phyloP scores from a whole-genome alignment of 2,113 vertebrate species.

The Gallinago jamesoni region DNA sequence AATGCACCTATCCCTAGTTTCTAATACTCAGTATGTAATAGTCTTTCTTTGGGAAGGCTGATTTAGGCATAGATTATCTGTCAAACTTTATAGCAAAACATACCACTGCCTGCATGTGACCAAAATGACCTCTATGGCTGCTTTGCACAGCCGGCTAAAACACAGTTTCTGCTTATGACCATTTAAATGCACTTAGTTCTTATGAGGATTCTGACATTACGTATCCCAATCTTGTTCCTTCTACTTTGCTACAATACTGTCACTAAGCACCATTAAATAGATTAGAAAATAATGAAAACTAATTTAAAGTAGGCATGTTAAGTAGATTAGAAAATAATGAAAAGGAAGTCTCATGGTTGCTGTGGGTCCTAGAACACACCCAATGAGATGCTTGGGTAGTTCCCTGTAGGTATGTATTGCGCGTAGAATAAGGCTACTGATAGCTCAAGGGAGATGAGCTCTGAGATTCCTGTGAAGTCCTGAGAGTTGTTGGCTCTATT shows the following conservation, averaged over 20 bases:
- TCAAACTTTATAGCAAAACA: neutral
- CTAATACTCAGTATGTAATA: neutral
- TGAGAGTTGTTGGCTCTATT: neutral
- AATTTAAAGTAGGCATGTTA: neutral
- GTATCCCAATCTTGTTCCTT: neutral
- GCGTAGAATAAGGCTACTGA: neutral
- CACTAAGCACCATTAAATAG: neutral
- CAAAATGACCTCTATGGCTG: neutral
- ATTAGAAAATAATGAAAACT: neutral
- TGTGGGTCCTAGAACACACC: neutral
- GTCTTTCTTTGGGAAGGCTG: neutral
- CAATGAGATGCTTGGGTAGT: neutral
- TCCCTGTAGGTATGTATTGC: neutral
- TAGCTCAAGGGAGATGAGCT: neutral
- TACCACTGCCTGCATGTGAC: neutral
- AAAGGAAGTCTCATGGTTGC: neutral
- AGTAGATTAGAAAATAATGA: neutral
- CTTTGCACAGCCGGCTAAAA: neutral
- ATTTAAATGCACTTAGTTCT: neutral
- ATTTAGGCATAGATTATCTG: neutral
- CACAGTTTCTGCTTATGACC: fast-evolving
- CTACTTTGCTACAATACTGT: neutral
- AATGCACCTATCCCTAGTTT: neutral
- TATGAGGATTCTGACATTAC: neutral
- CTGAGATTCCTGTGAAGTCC: neutral